These are phyloP conservation scores for Brachirus orientalis DNA, from an alignment of 2,113 vertebrate species.

Conservation along the genomic window DNA sequence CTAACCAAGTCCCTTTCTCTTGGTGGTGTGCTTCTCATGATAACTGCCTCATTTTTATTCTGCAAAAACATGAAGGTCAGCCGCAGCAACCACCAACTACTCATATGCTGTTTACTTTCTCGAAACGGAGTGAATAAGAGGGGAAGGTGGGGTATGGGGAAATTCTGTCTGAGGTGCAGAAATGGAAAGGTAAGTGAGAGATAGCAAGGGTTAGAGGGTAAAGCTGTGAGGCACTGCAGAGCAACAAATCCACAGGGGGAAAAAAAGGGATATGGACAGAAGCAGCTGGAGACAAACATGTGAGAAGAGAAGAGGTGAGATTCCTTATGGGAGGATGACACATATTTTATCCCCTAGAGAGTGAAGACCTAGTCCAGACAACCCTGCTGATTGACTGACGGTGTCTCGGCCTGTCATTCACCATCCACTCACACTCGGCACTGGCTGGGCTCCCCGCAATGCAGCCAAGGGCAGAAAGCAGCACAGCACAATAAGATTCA, in stretches of 20 bases:
- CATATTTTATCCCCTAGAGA: conserved; percentile 56
- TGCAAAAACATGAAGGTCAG: conserved; percentile 22
- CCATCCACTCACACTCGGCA: conserved; percentile 57
- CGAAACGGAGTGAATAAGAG: background rate
- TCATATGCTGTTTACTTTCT: conserved; percentile 1
- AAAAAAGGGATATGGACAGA: conserved; percentile 5
- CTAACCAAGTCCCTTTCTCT: conserved; percentile 5
- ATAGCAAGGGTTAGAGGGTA: conserved; percentile 9
- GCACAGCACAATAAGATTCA: conserved; percentile 35
- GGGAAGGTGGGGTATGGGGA: background rate
- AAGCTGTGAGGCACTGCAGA: conserved; percentile 28
- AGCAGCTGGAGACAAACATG: conserved; percentile 20
- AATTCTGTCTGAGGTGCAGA: background rate
- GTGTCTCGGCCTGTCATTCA: conserved; percentile 62
- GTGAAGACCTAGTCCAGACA: conserved; percentile 47
- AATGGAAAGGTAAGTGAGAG: conserved; percentile 25
- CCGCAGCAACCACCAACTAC: conserved; percentile 1
- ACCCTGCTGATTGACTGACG: conserved; percentile 69
- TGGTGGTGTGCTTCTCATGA: background rate
- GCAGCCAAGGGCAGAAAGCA: conserved; percentile 51
- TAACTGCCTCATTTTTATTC: conserved; percentile 10
- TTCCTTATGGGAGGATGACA: conserved; percentile 62
- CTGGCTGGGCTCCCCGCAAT: conserved; percentile 36
- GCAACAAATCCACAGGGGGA: conserved; percentile 19
- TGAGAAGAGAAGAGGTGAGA: conserved; percentile 19